Evolutionary conservation across 2,888 invertebrate species (phyloP).

Genomic region (Stenotaenia linearis): DNA sequence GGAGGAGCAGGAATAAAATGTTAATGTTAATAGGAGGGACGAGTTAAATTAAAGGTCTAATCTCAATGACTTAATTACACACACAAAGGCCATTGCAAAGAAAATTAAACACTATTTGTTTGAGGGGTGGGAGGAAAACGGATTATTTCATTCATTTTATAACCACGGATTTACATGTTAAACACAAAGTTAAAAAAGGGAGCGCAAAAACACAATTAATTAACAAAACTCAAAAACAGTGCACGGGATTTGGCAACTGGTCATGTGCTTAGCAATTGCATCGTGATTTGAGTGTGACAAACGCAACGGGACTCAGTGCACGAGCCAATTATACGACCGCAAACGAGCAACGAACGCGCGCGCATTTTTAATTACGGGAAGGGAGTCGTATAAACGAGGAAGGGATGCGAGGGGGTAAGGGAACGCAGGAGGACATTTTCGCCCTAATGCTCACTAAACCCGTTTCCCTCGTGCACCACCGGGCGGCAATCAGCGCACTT

Average conservation of each 20-base stretch:
- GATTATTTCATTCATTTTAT: background rate
- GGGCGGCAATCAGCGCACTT: slow-evolving; percentile 26
- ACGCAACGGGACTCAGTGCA: slow-evolving; percentile 26
- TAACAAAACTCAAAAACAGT: background rate
- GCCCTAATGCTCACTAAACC: slow-evolving; percentile 16
- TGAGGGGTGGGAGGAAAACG: background rate
- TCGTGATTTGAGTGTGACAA: slow-evolving; percentile 21
- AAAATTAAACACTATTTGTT: slow-evolving; percentile 7
- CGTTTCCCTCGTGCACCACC: slow-evolving; percentile 26
- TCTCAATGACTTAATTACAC: slow-evolving; percentile 10
- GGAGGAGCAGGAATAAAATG: background rate
- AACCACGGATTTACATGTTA: background rate
- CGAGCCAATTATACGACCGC: slow-evolving; percentile 26
- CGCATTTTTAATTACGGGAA: slow-evolving; percentile 24
- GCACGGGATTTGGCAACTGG: slow-evolving; percentile 13
- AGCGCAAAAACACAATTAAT: background rate
- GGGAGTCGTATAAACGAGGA: slow-evolving; percentile 21
- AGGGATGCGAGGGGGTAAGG: slow-evolving; percentile 4
- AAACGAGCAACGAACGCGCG: slow-evolving; percentile 26
- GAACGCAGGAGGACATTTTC: slow-evolving; percentile 26
- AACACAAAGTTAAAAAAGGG: background rate
- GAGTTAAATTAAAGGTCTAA: background rate
- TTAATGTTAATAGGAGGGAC: background rate
- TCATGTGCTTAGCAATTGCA: slow-evolving; percentile 8
- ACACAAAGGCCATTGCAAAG: background rate